Conservation (phyloP, 2,113 vertebrate genomes). For the Anser brachyrhynchus region DNA sequence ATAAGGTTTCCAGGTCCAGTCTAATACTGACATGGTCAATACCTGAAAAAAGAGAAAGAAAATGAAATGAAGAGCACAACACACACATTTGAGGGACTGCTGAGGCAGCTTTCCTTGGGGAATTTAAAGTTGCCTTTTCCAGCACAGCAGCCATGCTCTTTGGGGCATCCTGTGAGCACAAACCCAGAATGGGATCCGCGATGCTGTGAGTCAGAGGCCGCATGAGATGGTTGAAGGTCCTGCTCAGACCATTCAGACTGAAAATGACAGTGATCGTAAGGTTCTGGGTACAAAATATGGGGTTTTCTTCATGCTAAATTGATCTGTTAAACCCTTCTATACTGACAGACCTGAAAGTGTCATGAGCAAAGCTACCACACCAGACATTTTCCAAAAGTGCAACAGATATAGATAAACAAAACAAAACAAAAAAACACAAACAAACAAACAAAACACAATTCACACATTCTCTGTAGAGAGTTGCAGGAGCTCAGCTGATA, state of each 20-base stretch:
- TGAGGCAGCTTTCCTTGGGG: background rate
- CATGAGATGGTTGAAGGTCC: background rate
- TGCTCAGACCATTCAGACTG: background rate
- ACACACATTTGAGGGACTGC: rapidly evolving
- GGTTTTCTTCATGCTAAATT: background rate
- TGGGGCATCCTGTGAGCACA: background rate
- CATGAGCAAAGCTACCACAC: background rate
- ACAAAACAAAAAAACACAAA: no score
- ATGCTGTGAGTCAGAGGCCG: background rate
- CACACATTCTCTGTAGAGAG: background rate
- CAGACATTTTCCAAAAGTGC: background rate
- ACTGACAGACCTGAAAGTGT: background rate
- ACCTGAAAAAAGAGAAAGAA: conserved; percentile 76
- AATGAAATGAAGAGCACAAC: conserved; percentile 7
- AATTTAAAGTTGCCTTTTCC: background rate
- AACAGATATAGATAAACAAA: background rate
- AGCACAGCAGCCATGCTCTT: background rate
- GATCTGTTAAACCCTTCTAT: background rate
- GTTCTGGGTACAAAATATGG: background rate
- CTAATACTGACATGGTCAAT: conserved; percentile 87
- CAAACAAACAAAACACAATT: background rate
- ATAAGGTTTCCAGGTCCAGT: conserved; percentile 86
- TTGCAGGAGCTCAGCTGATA: background rate
- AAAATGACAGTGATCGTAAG: background rate
- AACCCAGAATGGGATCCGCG: background rate